Percentiles rank a stretch among this genome's conserved stretches.
Evolutionary conservation across 2,113 vertebrate species (phyloP).

Genomic region (Andinoacara biseriatus): DNA sequence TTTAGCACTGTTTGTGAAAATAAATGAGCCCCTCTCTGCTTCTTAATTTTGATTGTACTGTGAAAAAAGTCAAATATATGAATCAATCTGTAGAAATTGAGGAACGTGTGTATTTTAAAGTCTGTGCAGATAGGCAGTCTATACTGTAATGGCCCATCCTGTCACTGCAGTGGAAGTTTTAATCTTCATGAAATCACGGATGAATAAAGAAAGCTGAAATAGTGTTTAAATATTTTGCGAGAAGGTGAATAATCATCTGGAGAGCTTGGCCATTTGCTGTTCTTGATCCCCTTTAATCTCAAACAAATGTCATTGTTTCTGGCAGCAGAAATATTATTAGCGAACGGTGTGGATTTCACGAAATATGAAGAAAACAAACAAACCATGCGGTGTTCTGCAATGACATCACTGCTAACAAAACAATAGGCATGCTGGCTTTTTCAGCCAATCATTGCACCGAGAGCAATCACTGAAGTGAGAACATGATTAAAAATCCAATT

Average conservation of each 20-base stretch:
- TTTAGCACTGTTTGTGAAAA: neutral
- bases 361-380: slow-evolving; percentile 65
- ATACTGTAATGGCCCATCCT: neutral
- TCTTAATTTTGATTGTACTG: neutral
- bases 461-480: slow-evolving; percentile 79
- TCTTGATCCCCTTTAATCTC: neutral
- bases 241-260: neutral
- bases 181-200: no score
- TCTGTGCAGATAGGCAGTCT: neutral
- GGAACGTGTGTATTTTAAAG: slow-evolving; percentile 1
- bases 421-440: neutral
- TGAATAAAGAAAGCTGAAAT: neutral
- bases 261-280: neutral
- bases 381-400: slow-evolving; percentile 69
- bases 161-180: neutral
- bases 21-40: neutral
- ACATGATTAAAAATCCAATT: slow-evolving; percentile 82
- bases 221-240: neutral
- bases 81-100: neutral
- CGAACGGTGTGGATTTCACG: neutral
- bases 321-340: neutral
- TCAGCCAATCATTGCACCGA: slow-evolving; percentile 69
- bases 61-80: neutral
- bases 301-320: neutral
- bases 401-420: slow-evolving; percentile 76